Conservation (phyloP, 2,113 vertebrate species). For the Tringa solitaria region DNA sequence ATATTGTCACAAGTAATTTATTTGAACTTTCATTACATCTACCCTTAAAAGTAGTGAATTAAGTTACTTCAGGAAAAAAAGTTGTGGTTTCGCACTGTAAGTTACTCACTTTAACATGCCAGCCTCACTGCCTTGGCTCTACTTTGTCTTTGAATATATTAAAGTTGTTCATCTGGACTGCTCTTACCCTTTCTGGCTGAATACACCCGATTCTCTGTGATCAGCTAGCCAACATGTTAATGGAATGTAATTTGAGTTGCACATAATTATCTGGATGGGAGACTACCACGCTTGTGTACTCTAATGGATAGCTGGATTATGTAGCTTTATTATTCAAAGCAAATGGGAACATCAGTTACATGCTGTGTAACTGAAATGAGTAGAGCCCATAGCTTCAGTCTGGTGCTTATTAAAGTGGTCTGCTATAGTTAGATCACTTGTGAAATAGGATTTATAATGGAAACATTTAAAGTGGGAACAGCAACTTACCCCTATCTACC, state of each 20-base stretch:
- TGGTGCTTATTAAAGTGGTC: neutral
- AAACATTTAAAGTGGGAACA: neutral
- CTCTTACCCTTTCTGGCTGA: slow-evolving; percentile 2
- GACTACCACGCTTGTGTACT: neutral
- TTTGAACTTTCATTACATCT: neutral
- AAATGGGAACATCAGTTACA: slow-evolving; percentile 41
- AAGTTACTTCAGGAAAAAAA: neutral
- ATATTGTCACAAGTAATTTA: neutral
- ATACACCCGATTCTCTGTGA: neutral
- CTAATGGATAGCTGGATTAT: slow-evolving; percentile 4
- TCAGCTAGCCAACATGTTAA: slow-evolving; percentile 3
- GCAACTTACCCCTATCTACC: neutral
- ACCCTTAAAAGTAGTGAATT: neutral
- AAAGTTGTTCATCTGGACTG: neutral
- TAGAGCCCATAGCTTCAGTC: neutral
- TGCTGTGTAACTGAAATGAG: slow-evolving; percentile 3
- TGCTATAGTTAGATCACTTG: neutral
- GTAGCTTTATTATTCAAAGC: slow-evolving; percentile 27
- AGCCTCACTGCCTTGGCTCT: neutral
- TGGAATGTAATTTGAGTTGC: slow-evolving; percentile 15
- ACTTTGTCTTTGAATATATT: neutral
- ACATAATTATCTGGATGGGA: slow-evolving; percentile 50
- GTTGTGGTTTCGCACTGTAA: accelerated
- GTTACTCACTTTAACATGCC: neutral
- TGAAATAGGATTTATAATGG: slow-evolving; percentile 10